Evolutionary conservation across 2,888 invertebrate genomes (phyloP), one percentile per base, ranked within the genome.

Genomic region (Notodromas monacha): DNA sequence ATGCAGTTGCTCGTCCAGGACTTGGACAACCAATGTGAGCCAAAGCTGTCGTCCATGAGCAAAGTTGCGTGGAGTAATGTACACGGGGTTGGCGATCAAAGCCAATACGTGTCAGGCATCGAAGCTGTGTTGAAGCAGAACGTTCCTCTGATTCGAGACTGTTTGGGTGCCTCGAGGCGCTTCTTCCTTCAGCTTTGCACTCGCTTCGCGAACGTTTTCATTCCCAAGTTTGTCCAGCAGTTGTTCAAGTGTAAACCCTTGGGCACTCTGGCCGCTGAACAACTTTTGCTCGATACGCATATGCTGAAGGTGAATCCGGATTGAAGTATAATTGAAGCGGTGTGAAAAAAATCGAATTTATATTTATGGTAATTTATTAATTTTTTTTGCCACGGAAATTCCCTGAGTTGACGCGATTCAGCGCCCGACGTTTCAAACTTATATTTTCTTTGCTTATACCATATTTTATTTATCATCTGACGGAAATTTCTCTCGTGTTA

Each of bases 171-270:
- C 0, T 81, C 86, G 0, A 57, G 86, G 30, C 92, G 92, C 52
- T 92, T 92, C 47, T 96, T 89, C 51, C 89, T 86, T 0, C 86
- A 96, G 45, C 74, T 92, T 45, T 96, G 92, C 46, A 70, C 84
- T 13, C 70, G 86, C 43, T 89, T 92, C 53, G 84, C 74, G 2
- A 81, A 60, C 41, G 67, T 74, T 0, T 86, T 96, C 45, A 84
- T 89, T 45, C 76, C 79, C 2, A 89, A 86, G 47, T 79, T 81
- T 44, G 65, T 84, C 11, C 73, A 72, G 36, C 70, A 70, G 36
- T 55, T 89, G 4, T 84, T 73, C 48, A 77, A 76, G 41, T 81
- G 81, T 40, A 76, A 77, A 42, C 72, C 79, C 0, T 63, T 84
- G 2, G 68, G 66, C 21, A 68, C 72, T 0, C 62, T 77, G 2